Evolutionary conservation across 2,888 invertebrate species (phyloP).

Genomic region (Lepidonotus clava): DNA sequence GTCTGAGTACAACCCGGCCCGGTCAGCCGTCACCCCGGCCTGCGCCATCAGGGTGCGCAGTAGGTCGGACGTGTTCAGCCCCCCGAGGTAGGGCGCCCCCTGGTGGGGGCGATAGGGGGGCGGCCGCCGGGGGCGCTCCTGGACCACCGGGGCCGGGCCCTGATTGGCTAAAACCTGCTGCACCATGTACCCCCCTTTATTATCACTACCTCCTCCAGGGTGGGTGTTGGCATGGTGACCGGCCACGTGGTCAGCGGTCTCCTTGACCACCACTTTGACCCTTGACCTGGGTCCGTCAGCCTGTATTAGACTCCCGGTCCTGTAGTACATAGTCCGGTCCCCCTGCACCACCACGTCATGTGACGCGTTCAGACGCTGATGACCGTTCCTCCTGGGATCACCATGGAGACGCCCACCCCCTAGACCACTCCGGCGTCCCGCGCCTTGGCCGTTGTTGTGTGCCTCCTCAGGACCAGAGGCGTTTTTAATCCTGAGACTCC

Average conservation of each 20-base stretch:
- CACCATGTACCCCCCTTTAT: not conserved
- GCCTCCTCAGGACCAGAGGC: conserved; percentile 9
- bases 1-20: conserved; percentile 8
- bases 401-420: not conserved
- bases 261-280: not conserved
- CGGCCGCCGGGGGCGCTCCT: not conserved
- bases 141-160: not conserved
- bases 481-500: conserved; percentile 27
- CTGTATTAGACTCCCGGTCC: too few species aligned
- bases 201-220: not conserved
- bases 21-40: not conserved
- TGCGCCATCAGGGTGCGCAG: conserved; percentile 30
- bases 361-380: not conserved
- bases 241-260: not conserved
- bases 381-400: not conserved
- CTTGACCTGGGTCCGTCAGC: too few species aligned
- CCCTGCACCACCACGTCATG: conserved; percentile 45
- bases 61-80: conserved; percentile 21
- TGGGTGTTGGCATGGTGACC: not conserved
- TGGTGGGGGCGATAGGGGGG: not conserved
- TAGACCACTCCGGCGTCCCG: not conserved
- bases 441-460: not conserved
- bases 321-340: conserved; percentile 11
- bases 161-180: not conserved
- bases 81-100: not conserved